Conservation (phyloP, 1,140 invertebrate species). For the Cephus cinctus region DNA sequence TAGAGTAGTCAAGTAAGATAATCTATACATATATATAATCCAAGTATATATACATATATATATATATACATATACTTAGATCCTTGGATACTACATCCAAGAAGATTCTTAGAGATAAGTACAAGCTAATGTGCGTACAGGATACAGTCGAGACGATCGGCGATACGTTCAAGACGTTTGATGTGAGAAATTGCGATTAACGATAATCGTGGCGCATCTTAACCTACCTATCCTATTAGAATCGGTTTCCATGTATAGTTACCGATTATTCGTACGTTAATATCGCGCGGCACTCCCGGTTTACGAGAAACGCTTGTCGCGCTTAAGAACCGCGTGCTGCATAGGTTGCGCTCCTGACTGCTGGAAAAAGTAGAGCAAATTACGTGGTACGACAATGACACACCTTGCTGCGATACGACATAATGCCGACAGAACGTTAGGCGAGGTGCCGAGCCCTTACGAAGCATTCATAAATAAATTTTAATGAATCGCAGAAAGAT, state of each 20-base stretch:
- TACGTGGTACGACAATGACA: constrained; percentile 33
- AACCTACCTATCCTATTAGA: too few species aligned
- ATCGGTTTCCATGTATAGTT: not conserved
- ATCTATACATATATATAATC: too few species aligned
- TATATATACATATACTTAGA: too few species aligned
- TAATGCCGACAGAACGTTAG: constrained; percentile 13
- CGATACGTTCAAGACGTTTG: constrained; percentile 18
- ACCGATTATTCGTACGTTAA: not conserved
- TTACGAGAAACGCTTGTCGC: constrained; percentile 22
- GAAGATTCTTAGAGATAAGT: too few species aligned
- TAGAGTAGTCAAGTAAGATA: too few species aligned
- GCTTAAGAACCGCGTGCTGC: too few species aligned
- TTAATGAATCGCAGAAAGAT: constrained; percentile 36
- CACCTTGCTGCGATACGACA: constrained; percentile 29
- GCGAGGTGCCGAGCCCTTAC: constrained; percentile 36
- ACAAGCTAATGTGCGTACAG: too few species aligned
- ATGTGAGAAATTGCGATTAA: too few species aligned
- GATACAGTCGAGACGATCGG: constrained; percentile 11
- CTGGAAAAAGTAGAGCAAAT: constrained; percentile 35
- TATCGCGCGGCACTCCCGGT: constrained; percentile 21
- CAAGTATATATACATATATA: too few species aligned
- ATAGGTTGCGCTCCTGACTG: constrained; percentile 16
- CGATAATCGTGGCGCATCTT: too few species aligned
- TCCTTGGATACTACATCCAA: too few species aligned
- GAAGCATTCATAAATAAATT: constrained; percentile 46